Conservation (phyloP, 2,888 invertebrate genomes). For the Leptinotarsa rubiginosa region DNA sequence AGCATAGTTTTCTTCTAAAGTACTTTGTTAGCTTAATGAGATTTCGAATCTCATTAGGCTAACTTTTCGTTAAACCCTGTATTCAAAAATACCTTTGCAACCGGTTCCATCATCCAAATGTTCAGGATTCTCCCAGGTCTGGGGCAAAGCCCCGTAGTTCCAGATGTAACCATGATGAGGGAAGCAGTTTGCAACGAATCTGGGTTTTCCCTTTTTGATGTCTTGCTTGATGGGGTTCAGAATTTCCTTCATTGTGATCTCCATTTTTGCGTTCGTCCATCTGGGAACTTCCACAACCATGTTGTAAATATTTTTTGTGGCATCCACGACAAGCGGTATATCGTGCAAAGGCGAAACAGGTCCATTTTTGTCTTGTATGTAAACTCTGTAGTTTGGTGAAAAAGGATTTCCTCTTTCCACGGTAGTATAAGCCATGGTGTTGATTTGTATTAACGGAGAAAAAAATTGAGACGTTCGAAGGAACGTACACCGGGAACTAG, state of each 20-base stretch:
- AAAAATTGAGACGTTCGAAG: background rate
- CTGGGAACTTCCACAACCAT: constrained; percentile 99
- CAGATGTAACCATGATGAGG: constrained; percentile 99
- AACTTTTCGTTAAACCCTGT: too few species aligned
- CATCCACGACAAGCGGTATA: constrained; percentile 73
- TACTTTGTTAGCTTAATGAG: too few species aligned
- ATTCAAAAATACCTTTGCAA: constrained; percentile 73
- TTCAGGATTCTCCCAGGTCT: constrained; percentile 99
- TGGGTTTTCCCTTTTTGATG: constrained; percentile 93
- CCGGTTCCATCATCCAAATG: constrained; percentile 89
- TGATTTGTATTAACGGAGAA: background rate
- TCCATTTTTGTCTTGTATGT: constrained; percentile 82
- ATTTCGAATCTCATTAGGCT: too few species aligned
- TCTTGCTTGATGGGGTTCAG: constrained; percentile 99
- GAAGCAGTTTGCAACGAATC: constrained; percentile 97
- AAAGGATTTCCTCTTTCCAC: constrained; percentile 85
- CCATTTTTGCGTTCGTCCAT: constrained; percentile 99
- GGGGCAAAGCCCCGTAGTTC: constrained; percentile 99
- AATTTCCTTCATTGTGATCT: constrained; percentile 87
- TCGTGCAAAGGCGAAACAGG: constrained; percentile 97
- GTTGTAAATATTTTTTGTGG: constrained; percentile 69
- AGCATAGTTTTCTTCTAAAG: too few species aligned
- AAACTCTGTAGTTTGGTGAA: constrained; percentile 86
- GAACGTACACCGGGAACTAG: background rate
- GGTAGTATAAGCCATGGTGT: constrained; percentile 59